These are phyloP conservation scores for Galagoides demidoff DNA, from an alignment of 2,797 vertebrate species.

Conservation along the genomic window DNA sequence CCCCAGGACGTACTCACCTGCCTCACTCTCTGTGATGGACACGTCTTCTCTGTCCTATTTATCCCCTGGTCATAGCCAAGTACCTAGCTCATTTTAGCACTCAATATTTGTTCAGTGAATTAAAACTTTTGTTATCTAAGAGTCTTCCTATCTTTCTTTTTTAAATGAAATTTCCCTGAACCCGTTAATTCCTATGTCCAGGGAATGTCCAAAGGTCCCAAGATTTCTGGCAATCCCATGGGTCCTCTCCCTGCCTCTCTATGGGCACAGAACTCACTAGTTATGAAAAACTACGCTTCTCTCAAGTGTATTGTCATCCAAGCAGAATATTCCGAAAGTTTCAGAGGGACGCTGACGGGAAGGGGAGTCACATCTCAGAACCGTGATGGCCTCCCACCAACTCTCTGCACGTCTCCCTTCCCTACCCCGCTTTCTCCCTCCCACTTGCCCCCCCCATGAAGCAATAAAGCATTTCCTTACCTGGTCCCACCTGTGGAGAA, in stretches of 20 bases:
- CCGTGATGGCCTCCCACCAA: background rate
- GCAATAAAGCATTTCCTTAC: background rate
- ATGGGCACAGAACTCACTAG: background rate
- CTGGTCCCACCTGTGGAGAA: background rate
- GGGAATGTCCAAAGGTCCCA: background rate
- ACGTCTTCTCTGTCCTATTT: background rate
- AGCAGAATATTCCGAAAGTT: background rate
- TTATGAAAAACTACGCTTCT: background rate
- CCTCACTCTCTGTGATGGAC: background rate
- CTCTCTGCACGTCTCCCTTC: background rate
- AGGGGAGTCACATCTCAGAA: background rate
- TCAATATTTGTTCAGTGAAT: background rate
- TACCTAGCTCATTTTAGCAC: background rate
- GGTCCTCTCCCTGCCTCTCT: background rate
- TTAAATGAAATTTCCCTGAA: slow-evolving; percentile 26
- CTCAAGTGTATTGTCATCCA: background rate
- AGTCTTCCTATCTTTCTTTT: background rate
- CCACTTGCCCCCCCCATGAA: background rate
- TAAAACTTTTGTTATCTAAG: background rate
- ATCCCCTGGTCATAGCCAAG: background rate
- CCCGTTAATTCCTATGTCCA: background rate
- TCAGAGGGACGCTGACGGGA: background rate
- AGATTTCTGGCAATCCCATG: background rate
- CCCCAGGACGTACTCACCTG: background rate
- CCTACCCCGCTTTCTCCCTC: too few relatives aligned